phyloP scores from a whole-genome alignment of 2,888 invertebrate genomes.

The Pinctada fucata region DNA sequence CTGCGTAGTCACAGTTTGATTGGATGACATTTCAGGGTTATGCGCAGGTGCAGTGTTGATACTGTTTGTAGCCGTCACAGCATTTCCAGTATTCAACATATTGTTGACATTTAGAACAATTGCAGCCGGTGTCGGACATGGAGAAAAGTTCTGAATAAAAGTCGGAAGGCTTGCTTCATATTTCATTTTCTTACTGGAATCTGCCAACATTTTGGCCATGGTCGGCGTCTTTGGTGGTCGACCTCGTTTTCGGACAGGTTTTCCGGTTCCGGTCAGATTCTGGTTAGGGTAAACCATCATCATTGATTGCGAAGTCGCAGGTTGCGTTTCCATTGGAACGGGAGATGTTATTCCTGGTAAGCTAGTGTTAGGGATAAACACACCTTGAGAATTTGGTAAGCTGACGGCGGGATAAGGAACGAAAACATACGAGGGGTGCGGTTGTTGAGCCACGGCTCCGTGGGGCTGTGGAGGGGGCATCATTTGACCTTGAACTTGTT shows the following conservation, averaged over 20 bases:
- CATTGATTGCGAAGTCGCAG: conserved; percentile 52
- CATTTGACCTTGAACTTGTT: conserved; percentile 5
- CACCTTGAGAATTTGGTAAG: conserved; percentile 33
- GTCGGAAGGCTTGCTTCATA: conserved; percentile 32
- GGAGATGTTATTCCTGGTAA: conserved; percentile 8
- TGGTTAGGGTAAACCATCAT: conserved; percentile 68
- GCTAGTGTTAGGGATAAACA: conserved; percentile 37
- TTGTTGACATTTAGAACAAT: conserved; percentile 42
- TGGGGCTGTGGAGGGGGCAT: conserved; percentile 14
- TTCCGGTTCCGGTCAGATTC: conserved; percentile 51
- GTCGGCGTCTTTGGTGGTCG: conserved; percentile 67
- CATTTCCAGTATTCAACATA: conserved; percentile 38
- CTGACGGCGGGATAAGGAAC: conserved; percentile 29
- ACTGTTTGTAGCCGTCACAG: conserved; percentile 24
- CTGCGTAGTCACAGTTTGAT: not conserved
- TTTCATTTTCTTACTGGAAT: conserved; percentile 45
- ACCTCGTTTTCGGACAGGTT: conserved; percentile 61
- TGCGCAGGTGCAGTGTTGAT: not conserved
- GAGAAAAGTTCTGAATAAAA: conserved; percentile 31
- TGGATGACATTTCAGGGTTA: not conserved
- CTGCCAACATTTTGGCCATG: conserved; percentile 58
- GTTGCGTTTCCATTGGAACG: conserved; percentile 2
- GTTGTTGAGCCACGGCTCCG: conserved; percentile 22
- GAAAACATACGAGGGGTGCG: conserved; percentile 32
- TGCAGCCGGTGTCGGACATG: conserved; percentile 33